Percentiles rank a stretch among this genome's conserved stretches.
Evolutionary conservation across 2,113 vertebrate species (phyloP).

Genomic region (Microtus montanus): DNA sequence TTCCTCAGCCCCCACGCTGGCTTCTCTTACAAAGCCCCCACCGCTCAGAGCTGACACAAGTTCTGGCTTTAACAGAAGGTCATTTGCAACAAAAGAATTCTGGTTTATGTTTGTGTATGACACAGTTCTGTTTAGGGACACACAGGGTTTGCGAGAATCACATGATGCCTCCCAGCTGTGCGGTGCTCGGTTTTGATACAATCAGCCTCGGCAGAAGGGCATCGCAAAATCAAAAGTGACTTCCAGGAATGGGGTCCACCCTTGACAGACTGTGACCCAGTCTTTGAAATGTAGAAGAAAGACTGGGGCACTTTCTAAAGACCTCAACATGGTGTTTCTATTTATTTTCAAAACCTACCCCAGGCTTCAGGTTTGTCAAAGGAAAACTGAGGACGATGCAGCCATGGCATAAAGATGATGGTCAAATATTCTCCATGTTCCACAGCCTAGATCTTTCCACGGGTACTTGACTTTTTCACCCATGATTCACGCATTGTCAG

Average conservation of each 20-base stretch:
- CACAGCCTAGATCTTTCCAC: not conserved
- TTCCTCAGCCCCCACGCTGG: not conserved
- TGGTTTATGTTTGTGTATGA: conserved; percentile 13
- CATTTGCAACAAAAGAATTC: conserved; percentile 45
- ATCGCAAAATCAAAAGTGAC: conserved; percentile 13
- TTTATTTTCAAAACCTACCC: not conserved
- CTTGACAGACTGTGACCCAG: not conserved
- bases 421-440: not conserved
- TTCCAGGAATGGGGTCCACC: not conserved
- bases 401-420: not conserved
- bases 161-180: not conserved
- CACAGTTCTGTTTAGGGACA: not conserved
- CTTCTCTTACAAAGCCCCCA: not conserved
- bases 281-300: conserved; percentile 18
- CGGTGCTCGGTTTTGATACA: not conserved
- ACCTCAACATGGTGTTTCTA: not conserved
- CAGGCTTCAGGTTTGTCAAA: not conserved
- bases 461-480: not conserved
- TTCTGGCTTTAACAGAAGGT: conserved; percentile 49
- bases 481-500: not conserved
- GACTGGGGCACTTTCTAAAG: not conserved
- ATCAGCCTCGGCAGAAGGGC: not conserved
- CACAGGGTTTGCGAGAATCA: not conserved
- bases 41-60: not conserved
- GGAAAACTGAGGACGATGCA: not conserved